phyloP scores from a whole-genome alignment of 2,888 invertebrate species.

The Synergus gifuensis region DNA sequence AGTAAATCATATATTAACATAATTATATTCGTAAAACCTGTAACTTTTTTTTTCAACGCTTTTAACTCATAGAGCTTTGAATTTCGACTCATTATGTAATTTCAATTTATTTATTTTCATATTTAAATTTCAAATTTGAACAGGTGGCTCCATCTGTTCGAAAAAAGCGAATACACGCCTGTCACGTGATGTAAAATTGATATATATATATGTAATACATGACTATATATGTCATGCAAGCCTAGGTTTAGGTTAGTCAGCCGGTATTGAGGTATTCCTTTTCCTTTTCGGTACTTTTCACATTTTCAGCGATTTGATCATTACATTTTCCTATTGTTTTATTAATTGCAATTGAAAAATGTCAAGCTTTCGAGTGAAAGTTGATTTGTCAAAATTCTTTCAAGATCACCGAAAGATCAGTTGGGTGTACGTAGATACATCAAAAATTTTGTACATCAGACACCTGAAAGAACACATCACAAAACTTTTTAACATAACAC shows the following conservation, averaged over 20 bases:
- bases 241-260: conserved; percentile 20
- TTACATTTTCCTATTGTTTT: conserved; percentile 4
- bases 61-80: background rate
- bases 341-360: conserved; percentile 14
- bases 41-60: background rate
- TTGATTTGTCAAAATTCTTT: conserved; percentile 68
- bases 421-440: conserved; percentile 69
- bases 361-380: conserved; percentile 64
- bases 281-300: too few species aligned
- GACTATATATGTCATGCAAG: background rate
- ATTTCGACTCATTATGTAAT: too few species aligned
- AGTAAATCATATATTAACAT: background rate
- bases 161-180: too few species aligned
- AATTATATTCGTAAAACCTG: background rate
- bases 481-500: conserved; percentile 69
- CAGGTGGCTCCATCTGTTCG: background rate
- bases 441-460: conserved; percentile 62
- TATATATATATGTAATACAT: too few species aligned
- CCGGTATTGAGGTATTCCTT: background rate
- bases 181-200: background rate
- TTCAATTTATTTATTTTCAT: background rate
- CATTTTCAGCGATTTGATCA: background rate
- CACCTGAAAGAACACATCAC: conserved; percentile 71
- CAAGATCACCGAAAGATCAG: conserved; percentile 63
- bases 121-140: background rate